Conservation (phyloP, 2,113 vertebrate species). For the Saguinus imperator region DNA sequence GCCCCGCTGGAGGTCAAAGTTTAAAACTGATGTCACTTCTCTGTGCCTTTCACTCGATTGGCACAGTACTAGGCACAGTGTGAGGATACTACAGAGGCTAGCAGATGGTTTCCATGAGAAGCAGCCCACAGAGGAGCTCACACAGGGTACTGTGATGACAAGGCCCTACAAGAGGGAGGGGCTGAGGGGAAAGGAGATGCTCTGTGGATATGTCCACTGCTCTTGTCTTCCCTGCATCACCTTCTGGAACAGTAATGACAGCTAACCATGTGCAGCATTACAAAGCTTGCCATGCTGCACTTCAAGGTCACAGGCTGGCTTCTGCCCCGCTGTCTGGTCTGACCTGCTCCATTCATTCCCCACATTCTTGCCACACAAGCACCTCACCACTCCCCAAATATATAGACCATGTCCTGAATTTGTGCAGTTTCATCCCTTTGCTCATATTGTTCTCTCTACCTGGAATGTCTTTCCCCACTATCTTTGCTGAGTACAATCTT, state of each 20-base stretch:
- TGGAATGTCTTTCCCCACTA: neutral
- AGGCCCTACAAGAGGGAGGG: neutral
- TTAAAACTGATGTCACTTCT: conserved; percentile 16
- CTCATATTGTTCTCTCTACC: neutral
- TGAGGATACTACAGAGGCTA: neutral
- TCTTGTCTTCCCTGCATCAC: neutral
- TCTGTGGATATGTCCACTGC: neutral
- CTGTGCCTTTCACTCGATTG: neutral
- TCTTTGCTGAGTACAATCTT: neutral
- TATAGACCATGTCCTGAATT: neutral
- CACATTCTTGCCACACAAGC: neutral
- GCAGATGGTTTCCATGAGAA: neutral
- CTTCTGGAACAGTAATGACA: neutral
- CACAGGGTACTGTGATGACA: neutral
- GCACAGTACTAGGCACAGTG: neutral
- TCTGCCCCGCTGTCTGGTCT: neutral
- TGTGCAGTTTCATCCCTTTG: neutral
- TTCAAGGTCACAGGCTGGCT: neutral
- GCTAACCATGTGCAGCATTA: neutral
- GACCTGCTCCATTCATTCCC: neutral
- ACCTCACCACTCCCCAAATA: neutral
- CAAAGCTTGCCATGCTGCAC: neutral
- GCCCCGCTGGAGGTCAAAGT: neutral
- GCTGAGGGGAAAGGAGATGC: neutral
- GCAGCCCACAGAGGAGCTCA: neutral